These are phyloP conservation scores for Chamaea fasciata DNA, from an alignment of 2,113 vertebrate genomes.

Conservation along the genomic window DNA sequence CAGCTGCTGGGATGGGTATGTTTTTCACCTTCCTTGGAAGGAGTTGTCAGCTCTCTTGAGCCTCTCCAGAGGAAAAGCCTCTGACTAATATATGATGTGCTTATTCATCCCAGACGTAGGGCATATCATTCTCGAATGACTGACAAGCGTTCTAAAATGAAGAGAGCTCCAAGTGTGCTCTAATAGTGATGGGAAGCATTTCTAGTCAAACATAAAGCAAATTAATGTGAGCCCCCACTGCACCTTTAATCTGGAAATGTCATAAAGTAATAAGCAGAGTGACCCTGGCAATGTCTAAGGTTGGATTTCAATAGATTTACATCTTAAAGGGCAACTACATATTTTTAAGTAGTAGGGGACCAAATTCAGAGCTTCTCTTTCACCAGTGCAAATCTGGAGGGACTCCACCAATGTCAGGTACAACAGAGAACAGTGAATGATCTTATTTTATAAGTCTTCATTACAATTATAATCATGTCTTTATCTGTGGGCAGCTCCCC, in stretches of 20 bases:
- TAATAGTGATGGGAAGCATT: conserved; percentile 75
- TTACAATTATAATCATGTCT: not conserved
- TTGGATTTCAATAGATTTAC: conserved; percentile 78
- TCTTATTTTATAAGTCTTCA: not conserved
- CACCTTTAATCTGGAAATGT: conserved; percentile 81
- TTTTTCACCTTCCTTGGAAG: conserved; percentile 49
- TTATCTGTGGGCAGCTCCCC: not conserved
- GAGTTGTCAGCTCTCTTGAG: conserved; percentile 49
- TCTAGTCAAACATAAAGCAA: conserved; percentile 88
- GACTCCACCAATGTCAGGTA: not conserved
- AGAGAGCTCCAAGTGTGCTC: conserved; percentile 72
- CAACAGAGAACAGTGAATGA: not conserved
- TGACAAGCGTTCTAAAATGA: conserved; percentile 83
- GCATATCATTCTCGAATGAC: conserved; percentile 79
- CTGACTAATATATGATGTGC: conserved; percentile 75
- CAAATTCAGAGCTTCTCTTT: conserved; percentile 6
- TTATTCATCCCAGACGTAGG: conserved; percentile 75
- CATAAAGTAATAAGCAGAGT: conserved; percentile 81
- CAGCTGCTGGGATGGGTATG: not conserved
- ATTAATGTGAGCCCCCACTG: conserved; percentile 79
- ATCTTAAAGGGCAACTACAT: conserved; percentile 70
- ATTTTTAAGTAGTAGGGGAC: not conserved
- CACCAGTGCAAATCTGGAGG: not conserved
- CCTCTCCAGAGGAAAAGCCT: conserved; percentile 59
- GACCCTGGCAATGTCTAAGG: conserved; percentile 56